Evolutionary conservation across 2,113 vertebrate species (phyloP), one percentile per base, ranked within the genome.

Genomic region (Capricornis sumatraensis): DNA sequence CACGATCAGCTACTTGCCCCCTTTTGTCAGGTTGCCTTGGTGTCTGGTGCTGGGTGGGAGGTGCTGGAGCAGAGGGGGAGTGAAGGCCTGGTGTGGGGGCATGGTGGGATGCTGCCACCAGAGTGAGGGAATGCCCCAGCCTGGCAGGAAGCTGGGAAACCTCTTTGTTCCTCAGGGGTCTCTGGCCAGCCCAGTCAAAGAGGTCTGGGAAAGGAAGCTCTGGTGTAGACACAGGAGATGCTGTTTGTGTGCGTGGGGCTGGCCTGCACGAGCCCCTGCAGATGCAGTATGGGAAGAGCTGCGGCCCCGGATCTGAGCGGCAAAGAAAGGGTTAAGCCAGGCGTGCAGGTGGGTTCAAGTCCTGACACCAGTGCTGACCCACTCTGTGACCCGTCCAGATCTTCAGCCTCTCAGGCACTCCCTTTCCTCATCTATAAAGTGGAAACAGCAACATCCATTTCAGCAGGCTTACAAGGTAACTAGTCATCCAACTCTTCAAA

Each of bases 151-250:
- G 30, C 45, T 33, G 45, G 88, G 74, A 50, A 88, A 58, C 14
- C 53, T 57, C 55, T 94, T 82, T 76, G 57, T 60, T 84, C 43
- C 53, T 28, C 58, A 79, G 79, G 13, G 3, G 0, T 43, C 87
- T 94, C 67, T 71, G 67, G n/a, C n/a, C 10, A 2, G 67, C 43
- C 14, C 50, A 78, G 15, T 62, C 58, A n/a, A 53, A 52, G 71
- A 87, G 52, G 15, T 52, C 12, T 74, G 96, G 82, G 93, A 97
- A 94, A 84, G 58, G 85, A 97, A 79, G 83, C 40, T 6, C 27
- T 50, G 62, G 28, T 45, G 28, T 93, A 96, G 94, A 96, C 36
- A 64, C 4, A 28, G 60, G 17, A 28, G 13, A 2, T 64, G 87
- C 58, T 62, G 17, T 52, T 0, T 50, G 47, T 16, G 21, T 23